Evolutionary conservation across 1,140 invertebrate genomes (phyloP), one percentile per base, ranked within the genome.

Genomic region (Maniola jurtina): DNA sequence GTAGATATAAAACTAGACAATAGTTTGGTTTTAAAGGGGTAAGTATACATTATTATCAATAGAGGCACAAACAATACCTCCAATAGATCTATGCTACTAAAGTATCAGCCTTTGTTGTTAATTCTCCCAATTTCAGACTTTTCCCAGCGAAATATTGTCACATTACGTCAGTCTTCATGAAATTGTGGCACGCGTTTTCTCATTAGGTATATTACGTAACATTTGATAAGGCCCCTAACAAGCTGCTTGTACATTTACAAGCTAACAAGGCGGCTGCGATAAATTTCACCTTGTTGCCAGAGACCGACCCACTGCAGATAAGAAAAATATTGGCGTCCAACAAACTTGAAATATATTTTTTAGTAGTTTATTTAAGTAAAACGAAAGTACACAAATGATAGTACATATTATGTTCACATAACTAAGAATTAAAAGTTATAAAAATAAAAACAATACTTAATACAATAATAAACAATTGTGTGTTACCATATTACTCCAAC

Each of bases 171-270:
- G 11, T 25, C 14, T 16, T 52, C 3, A 16, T 25, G 48, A 15
- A 52, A 25, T 52, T 58, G 34, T 38, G 36, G 13, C 36, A 40
- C 16, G 38, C 14, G n/a, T 36, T 58, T 42, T 61, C 40, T 55
- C 50, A 47, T 61, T 67, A 64, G 36, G 9, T 45, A 42, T 68
- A 64, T 63, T 50, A 59, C 66, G 47, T 58, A 71, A 42, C 47
- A 34, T 66, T 76, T 75, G 40, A 52, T 62, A 45, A 79, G 45
- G 72, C 66, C 67, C 54, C 71, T 82, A 81, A 85, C 80, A 83
- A 83, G 76, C 42, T 64, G 69, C n/a, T 66, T 69, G 80, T 77
- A 79, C 73, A 78, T 84, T 80, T 78, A 77, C 81, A 77, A 79
- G 72, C 78, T 83, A 83, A 84, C 80, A 83, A 80, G 77, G 68